phyloP scores from a whole-genome alignment of 2,797 vertebrate genomes.

The Karalla daura region DNA sequence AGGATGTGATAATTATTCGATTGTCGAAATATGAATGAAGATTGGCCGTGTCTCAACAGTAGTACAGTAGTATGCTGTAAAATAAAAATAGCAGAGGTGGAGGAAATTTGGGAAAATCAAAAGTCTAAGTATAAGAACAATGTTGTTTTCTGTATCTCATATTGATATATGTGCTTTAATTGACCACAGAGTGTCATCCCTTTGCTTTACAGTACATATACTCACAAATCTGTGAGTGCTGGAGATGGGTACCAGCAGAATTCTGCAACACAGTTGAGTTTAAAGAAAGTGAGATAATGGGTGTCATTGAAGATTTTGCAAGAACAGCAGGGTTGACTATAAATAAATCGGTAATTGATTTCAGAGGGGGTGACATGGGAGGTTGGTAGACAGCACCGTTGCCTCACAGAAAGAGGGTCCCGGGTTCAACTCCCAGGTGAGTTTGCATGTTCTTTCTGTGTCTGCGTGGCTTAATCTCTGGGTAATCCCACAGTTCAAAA shows the following conservation, averaged over 20 bases:
- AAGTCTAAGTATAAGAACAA: constrained; percentile 26
- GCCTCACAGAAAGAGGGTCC: no score
- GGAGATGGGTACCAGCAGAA: no score
- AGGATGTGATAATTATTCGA: constrained; percentile 38
- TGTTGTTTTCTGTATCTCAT: not conserved
- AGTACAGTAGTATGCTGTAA: constrained; percentile 52
- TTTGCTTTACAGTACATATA: no score
- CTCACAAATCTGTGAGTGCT: no score
- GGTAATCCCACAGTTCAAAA: no score
- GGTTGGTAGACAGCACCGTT: no score
- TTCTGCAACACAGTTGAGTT: no score
- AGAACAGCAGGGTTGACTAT: constrained; percentile 31
- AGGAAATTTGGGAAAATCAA: constrained; percentile 14
- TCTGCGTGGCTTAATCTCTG: no score
- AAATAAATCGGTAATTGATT: constrained; percentile 76
- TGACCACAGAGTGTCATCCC: constrained; percentile 8
- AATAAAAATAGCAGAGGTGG: constrained; percentile 38
- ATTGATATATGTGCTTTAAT: constrained; percentile 29
- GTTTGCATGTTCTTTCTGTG: no score
- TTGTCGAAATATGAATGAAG: constrained; percentile 58
- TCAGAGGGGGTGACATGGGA: constrained; percentile 61
- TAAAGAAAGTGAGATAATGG: no score
- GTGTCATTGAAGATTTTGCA: constrained; percentile 59
- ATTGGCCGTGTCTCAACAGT: constrained; percentile 43
- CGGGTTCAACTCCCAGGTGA: no score